Conservation (phyloP, 2,888 invertebrate genomes). For the Miltochrista miniata region DNA sequence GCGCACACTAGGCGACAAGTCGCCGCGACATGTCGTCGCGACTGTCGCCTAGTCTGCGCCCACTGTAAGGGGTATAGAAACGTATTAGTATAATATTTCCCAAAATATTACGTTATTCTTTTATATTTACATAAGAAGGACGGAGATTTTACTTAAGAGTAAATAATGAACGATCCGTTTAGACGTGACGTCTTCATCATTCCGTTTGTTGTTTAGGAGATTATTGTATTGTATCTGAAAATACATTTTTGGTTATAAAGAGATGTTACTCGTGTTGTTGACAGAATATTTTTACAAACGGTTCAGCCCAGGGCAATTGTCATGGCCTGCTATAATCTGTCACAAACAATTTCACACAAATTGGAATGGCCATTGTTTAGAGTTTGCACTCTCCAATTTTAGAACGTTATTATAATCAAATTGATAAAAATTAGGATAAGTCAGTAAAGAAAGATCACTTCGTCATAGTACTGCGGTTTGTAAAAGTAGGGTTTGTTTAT, state of each 20-base stretch:
- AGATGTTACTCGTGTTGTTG: constrained; percentile 61
- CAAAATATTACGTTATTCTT: neutral
- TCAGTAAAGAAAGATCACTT: no score
- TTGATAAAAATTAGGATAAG: no score
- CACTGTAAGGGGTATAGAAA: no score
- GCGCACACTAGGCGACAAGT: no score
- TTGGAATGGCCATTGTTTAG: constrained; percentile 36
- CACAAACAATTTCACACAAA: constrained; percentile 54
- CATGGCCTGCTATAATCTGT: constrained; percentile 57
- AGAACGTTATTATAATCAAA: no score
- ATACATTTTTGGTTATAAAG: constrained; percentile 68
- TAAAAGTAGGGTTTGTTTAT: no score
- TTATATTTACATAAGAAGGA: constrained; percentile 5
- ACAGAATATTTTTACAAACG: constrained; percentile 72
- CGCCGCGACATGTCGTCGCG: no score
- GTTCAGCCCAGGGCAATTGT: constrained; percentile 56
- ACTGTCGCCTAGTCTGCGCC: no score
- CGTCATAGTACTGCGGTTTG: no score
- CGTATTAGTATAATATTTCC: no score
- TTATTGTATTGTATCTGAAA: constrained; percentile 67
- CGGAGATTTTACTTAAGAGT: constrained; percentile 14
- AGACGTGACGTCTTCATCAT: constrained; percentile 49
- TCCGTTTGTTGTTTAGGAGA: constrained; percentile 43
- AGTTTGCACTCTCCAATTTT: constrained; percentile 14
- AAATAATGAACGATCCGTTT: constrained; percentile 44